Conservation (phyloP, 2,888 invertebrate genomes). For the Bedellia somnulentella region DNA sequence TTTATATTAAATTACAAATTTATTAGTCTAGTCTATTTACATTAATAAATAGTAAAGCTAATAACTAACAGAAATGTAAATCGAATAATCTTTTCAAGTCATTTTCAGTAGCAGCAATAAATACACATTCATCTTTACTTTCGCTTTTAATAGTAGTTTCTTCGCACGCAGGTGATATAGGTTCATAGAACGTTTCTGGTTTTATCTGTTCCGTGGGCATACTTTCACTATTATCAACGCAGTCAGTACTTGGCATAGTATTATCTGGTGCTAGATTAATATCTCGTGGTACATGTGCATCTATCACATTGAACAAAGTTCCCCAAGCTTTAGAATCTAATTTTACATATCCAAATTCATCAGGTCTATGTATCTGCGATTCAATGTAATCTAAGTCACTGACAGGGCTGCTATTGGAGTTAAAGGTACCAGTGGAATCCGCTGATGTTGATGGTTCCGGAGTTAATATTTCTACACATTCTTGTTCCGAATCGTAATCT, state of each 20-base stretch:
- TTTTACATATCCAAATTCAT: conserved; percentile 24
- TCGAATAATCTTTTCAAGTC: conserved; percentile 9
- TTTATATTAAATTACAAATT: no score
- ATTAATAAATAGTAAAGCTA: no score
- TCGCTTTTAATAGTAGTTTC: conserved; percentile 4
- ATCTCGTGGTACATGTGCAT: conserved; percentile 15
- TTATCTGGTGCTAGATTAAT: not conserved
- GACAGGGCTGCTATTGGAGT: conserved; percentile 7
- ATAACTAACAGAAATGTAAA: conserved; percentile 3
- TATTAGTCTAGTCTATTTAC: no score
- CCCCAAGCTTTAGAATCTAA: conserved; percentile 21
- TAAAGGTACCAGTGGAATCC: conserved; percentile 6
- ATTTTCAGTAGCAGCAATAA: no score
- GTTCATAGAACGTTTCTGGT: conserved; percentile 3
- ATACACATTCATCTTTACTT: no score
- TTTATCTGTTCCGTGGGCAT: no score
- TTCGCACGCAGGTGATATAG: conserved; percentile 6
- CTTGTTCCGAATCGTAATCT: conserved; percentile 3
- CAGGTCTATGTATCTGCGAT: conserved; percentile 21
- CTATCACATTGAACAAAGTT: conserved; percentile 20
- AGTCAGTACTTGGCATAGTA: no score
- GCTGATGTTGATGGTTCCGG: conserved; percentile 4
- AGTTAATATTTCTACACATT: conserved; percentile 1
- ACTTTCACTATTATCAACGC: no score
- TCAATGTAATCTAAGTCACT: conserved; percentile 18